Base-by-base conservation (phyloP, 1,140 invertebrate genomes). In the Trichonephila clavata region DNA sequence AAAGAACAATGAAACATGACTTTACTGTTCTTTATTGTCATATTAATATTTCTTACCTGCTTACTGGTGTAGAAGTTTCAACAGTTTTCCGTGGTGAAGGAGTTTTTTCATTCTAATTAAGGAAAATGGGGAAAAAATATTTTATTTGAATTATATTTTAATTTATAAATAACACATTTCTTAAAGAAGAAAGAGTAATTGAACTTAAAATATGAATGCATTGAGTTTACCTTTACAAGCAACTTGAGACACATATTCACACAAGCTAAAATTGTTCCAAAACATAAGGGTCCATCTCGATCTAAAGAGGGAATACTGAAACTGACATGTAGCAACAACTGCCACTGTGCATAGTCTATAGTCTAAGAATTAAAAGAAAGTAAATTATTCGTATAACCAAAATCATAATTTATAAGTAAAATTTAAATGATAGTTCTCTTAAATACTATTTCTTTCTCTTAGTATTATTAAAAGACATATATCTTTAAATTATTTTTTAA, bases 221-320 rank as follows among this genome's bases (percentile, higher is more conserved):
- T 59, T 86, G 21, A 59, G 50, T 59, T 81, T 95, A 96, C 95
- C 95, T 95, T 95, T 20, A 94, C 94, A 21, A 96, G 93, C 0
- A 94, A 81, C 59, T 94, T 90, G 3, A 96, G 92, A 94, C 95
- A 95, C 24, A 95, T 94, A 63, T 95, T 95, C 32, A 95, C 94
- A 94, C 95, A 95, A 4, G 95, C 94, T 24, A 96, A 94, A 21
- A 96, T 94, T 39, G 95, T 95, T 39, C 96, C 96, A 94, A 96
- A 96, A 50, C 95, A 95, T 32, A 94, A 94, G 2, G 94, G 92
- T 68, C 94, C 93, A 77, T 95, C 95, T 81, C 95, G 95, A 81
- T 96, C 95, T 20, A 95, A 83, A 13, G 95, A 95, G 16, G 96
- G 96, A 3, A 95, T 95, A 80, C 95, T 95, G 91, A 96, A 96